Percentiles rank a stretch among this genome's conserved stretches.
phyloP scores from a whole-genome alignment of 2,113 vertebrate species.

The Girardinichthys multiradiatus region DNA sequence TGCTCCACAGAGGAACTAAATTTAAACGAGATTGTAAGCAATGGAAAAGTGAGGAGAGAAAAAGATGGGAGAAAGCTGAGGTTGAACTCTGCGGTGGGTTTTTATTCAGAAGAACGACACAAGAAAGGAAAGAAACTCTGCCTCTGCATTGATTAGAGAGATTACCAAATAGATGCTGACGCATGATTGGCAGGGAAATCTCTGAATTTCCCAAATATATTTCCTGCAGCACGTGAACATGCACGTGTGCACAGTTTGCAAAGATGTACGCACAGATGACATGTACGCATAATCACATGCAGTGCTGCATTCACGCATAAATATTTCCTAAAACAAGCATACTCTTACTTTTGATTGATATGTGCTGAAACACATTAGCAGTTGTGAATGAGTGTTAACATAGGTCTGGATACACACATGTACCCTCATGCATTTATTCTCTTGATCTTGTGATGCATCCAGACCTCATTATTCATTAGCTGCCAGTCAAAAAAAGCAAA shows the following conservation, averaged over 20 bases:
- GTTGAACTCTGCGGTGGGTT: constrained; percentile 2
- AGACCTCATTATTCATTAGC: constrained; percentile 16
- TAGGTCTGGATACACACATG: background rate
- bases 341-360: background rate
- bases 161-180: constrained; percentile 7
- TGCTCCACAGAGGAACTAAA: constrained; percentile 1
- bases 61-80: background rate
- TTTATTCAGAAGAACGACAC: constrained; percentile 12
- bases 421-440: constrained; percentile 6
- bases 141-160: constrained; percentile 11
- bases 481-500: constrained; percentile 12
- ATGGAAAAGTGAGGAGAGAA: constrained; percentile 18
- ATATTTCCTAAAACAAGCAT: background rate
- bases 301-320: constrained; percentile 16
- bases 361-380: constrained; percentile 15
- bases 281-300: constrained; percentile 26
- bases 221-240: background rate
- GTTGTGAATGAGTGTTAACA: background rate
- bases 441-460: constrained; percentile 11
- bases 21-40: background rate
- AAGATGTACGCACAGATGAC: constrained; percentile 28
- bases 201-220: too few species aligned
- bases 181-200: constrained; percentile 10
- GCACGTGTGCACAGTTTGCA: background rate
- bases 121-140: constrained; percentile 6